Evolutionary conservation across 2,888 invertebrate species (phyloP).

Genomic region (Trimorus sp.): DNA sequence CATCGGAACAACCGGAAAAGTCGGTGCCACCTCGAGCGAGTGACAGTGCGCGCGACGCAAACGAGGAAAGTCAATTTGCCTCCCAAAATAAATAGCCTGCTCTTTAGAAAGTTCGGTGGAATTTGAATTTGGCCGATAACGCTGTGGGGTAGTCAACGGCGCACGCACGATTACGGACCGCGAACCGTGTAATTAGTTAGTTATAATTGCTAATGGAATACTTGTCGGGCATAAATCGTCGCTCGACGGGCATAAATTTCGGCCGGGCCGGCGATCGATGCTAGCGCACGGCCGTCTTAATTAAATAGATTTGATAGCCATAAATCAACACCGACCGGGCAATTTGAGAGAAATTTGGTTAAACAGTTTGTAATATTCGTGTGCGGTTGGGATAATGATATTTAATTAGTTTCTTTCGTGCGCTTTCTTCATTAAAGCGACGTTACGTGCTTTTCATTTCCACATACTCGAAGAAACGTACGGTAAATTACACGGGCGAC

Average conservation of each 20-base stretch:
- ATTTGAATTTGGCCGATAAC: conserved; percentile 10
- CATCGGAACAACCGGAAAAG: not conserved
- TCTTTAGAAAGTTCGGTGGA: conserved; percentile 28
- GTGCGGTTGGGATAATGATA: not conserved
- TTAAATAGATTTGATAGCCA: conserved; percentile 26
- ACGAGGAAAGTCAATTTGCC: conserved; percentile 35
- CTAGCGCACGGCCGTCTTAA: conserved; percentile 23
- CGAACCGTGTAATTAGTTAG: conserved; percentile 36
- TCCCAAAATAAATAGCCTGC: conserved; percentile 5
- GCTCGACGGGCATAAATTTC: conserved; percentile 12
- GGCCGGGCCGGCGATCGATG: not conserved
- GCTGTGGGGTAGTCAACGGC: conserved; percentile 8
- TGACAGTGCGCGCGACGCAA: conserved; percentile 12
- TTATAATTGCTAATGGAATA: conserved; percentile 35
- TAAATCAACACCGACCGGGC: conserved; percentile 13
- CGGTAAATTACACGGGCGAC: not conserved
- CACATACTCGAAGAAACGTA: not conserved
- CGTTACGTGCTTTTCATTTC: not conserved
- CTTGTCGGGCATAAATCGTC: conserved; percentile 6
- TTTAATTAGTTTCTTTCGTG: conserved; percentile 12
- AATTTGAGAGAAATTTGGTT: conserved; percentile 24
- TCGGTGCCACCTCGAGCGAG: conserved; percentile 22
- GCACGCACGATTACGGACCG: conserved; percentile 22
- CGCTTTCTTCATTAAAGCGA: not conserved
- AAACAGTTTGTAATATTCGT: conserved; percentile 18